These are phyloP conservation scores for Cyanistes caeruleus DNA, from an alignment of 2,113 vertebrate genomes.

Conservation along the genomic window DNA sequence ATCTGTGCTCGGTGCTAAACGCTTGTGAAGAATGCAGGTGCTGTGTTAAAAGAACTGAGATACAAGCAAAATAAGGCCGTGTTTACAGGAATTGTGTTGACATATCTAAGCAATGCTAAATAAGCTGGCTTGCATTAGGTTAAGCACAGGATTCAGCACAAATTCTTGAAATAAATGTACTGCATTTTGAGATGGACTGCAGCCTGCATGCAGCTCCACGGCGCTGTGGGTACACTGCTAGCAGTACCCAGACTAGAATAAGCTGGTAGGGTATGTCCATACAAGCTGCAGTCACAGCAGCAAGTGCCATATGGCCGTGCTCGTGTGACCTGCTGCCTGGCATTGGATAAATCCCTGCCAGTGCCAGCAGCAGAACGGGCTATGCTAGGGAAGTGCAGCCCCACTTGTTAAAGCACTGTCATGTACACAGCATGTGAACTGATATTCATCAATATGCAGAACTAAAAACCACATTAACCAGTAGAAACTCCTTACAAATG, in stretches of 20 bases:
- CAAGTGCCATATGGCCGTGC: not conserved
- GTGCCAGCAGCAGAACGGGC: not conserved
- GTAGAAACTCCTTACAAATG: not conserved
- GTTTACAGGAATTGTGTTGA: not conserved
- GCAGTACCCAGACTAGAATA: not conserved
- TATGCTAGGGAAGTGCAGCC: not conserved
- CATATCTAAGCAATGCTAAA: not conserved
- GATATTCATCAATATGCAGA: not conserved
- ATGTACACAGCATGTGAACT: not conserved
- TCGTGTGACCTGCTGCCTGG: not conserved
- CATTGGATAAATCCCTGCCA: not conserved
- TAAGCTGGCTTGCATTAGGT: not conserved
- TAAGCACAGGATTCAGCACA: not conserved
- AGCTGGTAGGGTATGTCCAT: not conserved
- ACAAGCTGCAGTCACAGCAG: slow-evolving; percentile 5
- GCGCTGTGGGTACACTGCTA: not conserved
- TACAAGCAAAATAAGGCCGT: not conserved
- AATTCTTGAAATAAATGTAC: not conserved
- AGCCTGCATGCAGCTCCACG: not conserved
- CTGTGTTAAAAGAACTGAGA: not conserved
- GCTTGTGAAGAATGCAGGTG: not conserved
- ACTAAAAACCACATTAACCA: not conserved
- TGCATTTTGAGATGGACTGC: not conserved
- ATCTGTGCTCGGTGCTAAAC: not conserved
- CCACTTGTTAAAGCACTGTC: not conserved